A percentile compares a stretch with the other conserved stretches of the same genome.
Evolutionary conservation across 1,140 invertebrate genomes (phyloP).

Genomic region (Lepidurus arcticus): DNA sequence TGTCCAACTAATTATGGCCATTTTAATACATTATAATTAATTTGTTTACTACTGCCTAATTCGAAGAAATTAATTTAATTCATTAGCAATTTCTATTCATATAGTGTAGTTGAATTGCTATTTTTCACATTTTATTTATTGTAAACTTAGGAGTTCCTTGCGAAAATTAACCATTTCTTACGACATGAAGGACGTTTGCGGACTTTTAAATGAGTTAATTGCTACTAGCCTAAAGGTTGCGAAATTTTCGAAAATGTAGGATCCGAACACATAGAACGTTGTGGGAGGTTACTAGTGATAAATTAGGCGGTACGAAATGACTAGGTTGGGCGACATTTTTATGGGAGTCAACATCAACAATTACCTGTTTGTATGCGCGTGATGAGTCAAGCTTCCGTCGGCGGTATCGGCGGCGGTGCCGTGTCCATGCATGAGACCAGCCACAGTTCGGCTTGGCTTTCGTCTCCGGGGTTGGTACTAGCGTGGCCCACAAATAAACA

Average conservation of each 20-base stretch:
- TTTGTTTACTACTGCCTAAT: too few species aligned
- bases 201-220: too few species aligned
- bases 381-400: conserved; percentile 13
- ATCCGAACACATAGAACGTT: not conserved
- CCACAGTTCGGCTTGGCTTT: conserved; percentile 12
- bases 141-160: too few species aligned
- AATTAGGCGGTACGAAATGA: conserved; percentile 5
- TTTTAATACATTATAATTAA: too few species aligned
- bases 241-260: not conserved
- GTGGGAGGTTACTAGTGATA: not conserved
- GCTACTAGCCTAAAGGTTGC: too few species aligned
- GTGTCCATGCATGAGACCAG: not conserved
- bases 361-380: conserved; percentile 18
- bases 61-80: too few species aligned
- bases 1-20: too few species aligned
- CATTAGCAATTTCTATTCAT: too few species aligned
- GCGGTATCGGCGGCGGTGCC: conserved; percentile 12
- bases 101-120: too few species aligned
- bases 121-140: too few species aligned
- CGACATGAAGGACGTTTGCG: too few species aligned
- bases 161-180: too few species aligned
- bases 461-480: conserved; percentile 12
- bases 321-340: not conserved
- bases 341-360: not conserved
- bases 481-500: conserved; percentile 8